Conservation (phyloP, 2,888 invertebrate genomes). For the Hirtodrosophila trivittata region DNA sequence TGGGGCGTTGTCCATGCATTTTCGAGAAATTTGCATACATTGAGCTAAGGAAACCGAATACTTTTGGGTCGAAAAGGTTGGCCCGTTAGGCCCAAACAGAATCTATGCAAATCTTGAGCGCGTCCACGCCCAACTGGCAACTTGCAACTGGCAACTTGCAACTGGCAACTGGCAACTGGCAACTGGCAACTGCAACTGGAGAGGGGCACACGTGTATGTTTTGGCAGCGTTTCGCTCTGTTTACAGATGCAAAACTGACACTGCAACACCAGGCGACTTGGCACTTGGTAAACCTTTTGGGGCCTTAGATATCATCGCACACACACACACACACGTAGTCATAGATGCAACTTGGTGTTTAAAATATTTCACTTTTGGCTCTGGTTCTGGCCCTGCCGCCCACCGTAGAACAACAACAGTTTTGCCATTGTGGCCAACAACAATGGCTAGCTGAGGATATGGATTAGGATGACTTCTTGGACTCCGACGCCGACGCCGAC, state of each 20-base stretch:
- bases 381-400: slow-evolving; percentile 33
- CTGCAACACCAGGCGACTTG: slow-evolving; percentile 56
- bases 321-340: slow-evolving; percentile 19
- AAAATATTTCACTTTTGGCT: slow-evolving; percentile 80
- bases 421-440: slow-evolving; percentile 29
- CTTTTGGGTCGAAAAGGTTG: slow-evolving; percentile 55
- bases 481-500: no score
- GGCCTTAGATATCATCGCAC: slow-evolving; percentile 48
- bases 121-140: slow-evolving; percentile 35
- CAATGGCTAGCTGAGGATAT: slow-evolving; percentile 49
- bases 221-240: slow-evolving; percentile 60
- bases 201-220: slow-evolving; percentile 18
- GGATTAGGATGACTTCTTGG: slow-evolving; percentile 40
- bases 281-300: slow-evolving; percentile 42
- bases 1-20: slow-evolving; percentile 55
- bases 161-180: slow-evolving; percentile 9
- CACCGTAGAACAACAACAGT: not conserved
- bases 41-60: slow-evolving; percentile 46
- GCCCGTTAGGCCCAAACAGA: slow-evolving; percentile 41
- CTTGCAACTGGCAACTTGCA: not conserved
- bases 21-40: slow-evolving; percentile 56
- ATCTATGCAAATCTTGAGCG: slow-evolving; percentile 37
- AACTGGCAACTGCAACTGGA: slow-evolving; percentile 14
- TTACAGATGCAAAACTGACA: slow-evolving; percentile 71
- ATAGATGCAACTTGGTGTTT: slow-evolving; percentile 66